phyloP scores from a whole-genome alignment of 2,888 invertebrate species.

The Meliscaeva auricollis region DNA sequence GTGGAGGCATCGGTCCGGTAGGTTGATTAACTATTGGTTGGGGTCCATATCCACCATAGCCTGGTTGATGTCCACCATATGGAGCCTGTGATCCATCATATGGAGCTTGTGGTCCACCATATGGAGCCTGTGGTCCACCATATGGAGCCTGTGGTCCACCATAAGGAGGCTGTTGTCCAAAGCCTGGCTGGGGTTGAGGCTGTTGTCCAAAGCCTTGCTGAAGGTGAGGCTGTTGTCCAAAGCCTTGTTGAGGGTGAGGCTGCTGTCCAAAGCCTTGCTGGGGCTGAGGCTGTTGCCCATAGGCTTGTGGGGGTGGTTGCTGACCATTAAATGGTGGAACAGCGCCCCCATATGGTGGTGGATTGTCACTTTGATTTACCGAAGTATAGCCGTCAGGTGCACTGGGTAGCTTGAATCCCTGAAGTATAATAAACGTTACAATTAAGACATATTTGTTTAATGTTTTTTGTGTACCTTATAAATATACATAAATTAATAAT shows the following conservation, averaged over 20 bases:
- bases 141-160: too few species aligned
- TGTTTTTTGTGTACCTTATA: too few species aligned
- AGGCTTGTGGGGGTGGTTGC: too few species aligned
- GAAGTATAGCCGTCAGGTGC: conserved; percentile 81
- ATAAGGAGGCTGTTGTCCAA: too few species aligned
- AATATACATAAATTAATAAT: too few species aligned
- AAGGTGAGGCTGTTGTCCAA: too few species aligned
- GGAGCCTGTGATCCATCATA: conserved; percentile 68
- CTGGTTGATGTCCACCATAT: conserved; percentile 78
- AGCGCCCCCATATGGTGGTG: conserved; percentile 37
- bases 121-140: conserved; percentile 35
- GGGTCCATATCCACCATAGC: conserved; percentile 77
- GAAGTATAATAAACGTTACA: background rate
- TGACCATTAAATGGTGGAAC: conserved; percentile 60
- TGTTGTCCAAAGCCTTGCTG: too few species aligned
- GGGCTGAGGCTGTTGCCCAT: too few species aligned
- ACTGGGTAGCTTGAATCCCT: conserved; percentile 80
- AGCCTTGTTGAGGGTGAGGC: too few species aligned
- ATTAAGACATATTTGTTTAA: background rate
- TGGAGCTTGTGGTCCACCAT: conserved; percentile 25
- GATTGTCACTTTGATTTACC: conserved; percentile 81
- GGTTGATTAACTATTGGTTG: conserved; percentile 82
- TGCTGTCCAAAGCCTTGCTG: too few species aligned
- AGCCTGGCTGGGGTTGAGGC: too few species aligned
- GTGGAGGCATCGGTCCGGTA: conserved; percentile 75